phyloP scores from a whole-genome alignment of 1,140 invertebrate species.

The Proctacanthus coquilletti region DNA sequence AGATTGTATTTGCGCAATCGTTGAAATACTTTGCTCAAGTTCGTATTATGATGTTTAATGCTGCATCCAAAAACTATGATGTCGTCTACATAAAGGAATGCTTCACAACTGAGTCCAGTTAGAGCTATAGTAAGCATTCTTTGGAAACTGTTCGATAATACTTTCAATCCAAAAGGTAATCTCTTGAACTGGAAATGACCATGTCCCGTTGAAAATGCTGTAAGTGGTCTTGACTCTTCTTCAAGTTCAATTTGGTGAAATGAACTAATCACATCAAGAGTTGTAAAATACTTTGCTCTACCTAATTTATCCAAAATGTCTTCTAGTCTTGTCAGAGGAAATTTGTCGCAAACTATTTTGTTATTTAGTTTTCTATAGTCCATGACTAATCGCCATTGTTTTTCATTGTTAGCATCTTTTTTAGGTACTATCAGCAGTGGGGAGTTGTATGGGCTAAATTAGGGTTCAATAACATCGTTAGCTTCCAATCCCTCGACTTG shows the following conservation, averaged over 20 bases:
- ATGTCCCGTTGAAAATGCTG: conserved; percentile 16
- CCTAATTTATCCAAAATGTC: conserved; percentile 28
- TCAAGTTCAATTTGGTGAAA: conserved; percentile 19
- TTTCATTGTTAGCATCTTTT: conserved; percentile 19
- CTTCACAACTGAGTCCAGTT: too few relatives aligned
- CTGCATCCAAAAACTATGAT: conserved; percentile 12
- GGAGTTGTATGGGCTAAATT: conserved; percentile 23
- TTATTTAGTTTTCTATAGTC: conserved; percentile 33
- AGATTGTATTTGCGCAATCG: conserved; percentile 24
- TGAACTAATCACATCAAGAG: conserved; percentile 27
- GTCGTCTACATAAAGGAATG: conserved; percentile 30
- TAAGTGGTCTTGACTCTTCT: conserved; percentile 9
- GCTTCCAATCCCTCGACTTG: conserved; percentile 14
- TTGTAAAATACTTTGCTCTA: conserved; percentile 14
- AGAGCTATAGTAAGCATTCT: conserved; percentile 2
- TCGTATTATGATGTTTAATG: conserved; percentile 15
- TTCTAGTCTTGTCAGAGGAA: conserved; percentile 31
- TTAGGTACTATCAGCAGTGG: conserved; percentile 30
- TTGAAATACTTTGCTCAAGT: conserved; percentile 20
- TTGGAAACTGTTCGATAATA: background rate
- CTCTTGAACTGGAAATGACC: conserved; percentile 16
- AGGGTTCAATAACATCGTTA: conserved; percentile 13
- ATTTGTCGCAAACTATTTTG: conserved; percentile 26
- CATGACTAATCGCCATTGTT: conserved; percentile 25
- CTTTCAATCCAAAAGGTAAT: conserved; percentile 4